Conservation (phyloP, 2,797 vertebrate species). For the Uromys caudimaculatus region DNA sequence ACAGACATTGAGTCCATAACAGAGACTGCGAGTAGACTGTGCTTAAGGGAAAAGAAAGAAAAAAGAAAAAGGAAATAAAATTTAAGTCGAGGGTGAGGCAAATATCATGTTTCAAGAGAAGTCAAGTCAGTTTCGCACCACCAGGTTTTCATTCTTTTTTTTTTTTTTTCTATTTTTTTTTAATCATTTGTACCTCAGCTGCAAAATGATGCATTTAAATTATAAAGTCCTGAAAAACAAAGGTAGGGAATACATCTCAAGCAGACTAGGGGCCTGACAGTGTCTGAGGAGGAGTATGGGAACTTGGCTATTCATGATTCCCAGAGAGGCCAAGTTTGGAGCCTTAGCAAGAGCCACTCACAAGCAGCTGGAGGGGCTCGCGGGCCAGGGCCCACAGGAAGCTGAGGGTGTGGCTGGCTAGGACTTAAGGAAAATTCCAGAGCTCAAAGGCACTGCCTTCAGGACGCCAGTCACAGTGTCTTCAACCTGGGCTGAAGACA, state of each 20-base stretch:
- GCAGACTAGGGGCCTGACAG: background rate
- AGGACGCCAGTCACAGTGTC: slow-evolving; percentile 46
- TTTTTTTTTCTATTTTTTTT: background rate
- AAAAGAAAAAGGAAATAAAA: background rate
- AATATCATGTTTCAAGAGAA: background rate
- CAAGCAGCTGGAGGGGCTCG: background rate
- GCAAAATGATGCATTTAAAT: slow-evolving; percentile 48
- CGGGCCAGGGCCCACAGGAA: slow-evolving; percentile 68
- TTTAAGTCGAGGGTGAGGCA: background rate
- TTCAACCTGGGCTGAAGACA: slow-evolving; percentile 72
- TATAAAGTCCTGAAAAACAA: slow-evolving; percentile 48
- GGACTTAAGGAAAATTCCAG: slow-evolving; percentile 81
- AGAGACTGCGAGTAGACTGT: background rate
- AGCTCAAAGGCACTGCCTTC: slow-evolving; percentile 46
- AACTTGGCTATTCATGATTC: slow-evolving; percentile 29
- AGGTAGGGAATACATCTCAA: background rate
- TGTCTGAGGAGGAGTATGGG: slow-evolving; percentile 2
- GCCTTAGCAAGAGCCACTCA: background rate
- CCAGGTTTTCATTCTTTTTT: slow-evolving; percentile 33
- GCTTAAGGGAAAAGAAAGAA: background rate
- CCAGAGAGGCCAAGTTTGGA: slow-evolving; percentile 23
- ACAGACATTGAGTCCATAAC: background rate
- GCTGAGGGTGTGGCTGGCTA: slow-evolving; percentile 71
- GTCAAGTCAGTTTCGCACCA: background rate
- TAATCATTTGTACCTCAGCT: background rate